Percentiles rank a stretch among this genome's conserved stretches.
Conservation (phyloP, 2,797 vertebrate genomes). For the Carapus acus region DNA sequence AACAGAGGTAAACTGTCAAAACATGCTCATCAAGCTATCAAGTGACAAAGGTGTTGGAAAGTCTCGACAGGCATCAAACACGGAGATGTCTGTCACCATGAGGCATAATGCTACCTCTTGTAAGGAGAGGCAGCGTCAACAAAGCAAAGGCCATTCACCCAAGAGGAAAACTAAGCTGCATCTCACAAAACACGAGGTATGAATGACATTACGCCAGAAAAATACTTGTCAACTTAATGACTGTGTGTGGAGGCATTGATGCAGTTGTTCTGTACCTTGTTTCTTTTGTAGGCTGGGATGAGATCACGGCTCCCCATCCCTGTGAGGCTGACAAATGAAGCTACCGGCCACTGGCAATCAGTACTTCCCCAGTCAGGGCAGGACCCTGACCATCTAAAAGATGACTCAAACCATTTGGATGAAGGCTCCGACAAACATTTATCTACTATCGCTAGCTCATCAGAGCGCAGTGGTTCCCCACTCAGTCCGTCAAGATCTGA, state of each 20-base stretch:
- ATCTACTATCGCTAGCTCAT: conserved; percentile 7
- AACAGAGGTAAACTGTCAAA: conserved; percentile 60
- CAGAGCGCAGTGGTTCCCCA: conserved; percentile 29
- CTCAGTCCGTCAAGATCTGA: conserved; percentile 13
- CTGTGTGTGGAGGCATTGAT: neutral
- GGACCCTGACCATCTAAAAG: conserved; percentile 25
- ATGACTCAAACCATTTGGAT: conserved; percentile 23
- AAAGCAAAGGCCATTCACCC: conserved; percentile 25
- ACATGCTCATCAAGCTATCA: conserved; percentile 60
- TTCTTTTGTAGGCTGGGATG: conserved; percentile 59
- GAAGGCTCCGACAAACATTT: conserved; percentile 28
- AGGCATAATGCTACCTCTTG: conserved; percentile 41
- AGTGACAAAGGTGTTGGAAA: conserved; percentile 66
- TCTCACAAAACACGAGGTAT: conserved; percentile 53
- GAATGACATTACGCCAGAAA: conserved; percentile 19
- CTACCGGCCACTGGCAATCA: conserved; percentile 28
- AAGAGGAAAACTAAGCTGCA: conserved; percentile 40
- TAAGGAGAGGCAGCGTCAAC: conserved; percentile 41
- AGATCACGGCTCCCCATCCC: conserved; percentile 82
- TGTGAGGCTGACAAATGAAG: conserved; percentile 57
- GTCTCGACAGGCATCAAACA: conserved; percentile 25
- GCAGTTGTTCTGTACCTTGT: neutral
- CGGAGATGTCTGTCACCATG: conserved; percentile 38
- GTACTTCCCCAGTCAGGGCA: conserved; percentile 21
- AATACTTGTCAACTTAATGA: neutral